phyloP scores from a whole-genome alignment of 2,113 vertebrate genomes.

The Oplegnathus fasciatus region DNA sequence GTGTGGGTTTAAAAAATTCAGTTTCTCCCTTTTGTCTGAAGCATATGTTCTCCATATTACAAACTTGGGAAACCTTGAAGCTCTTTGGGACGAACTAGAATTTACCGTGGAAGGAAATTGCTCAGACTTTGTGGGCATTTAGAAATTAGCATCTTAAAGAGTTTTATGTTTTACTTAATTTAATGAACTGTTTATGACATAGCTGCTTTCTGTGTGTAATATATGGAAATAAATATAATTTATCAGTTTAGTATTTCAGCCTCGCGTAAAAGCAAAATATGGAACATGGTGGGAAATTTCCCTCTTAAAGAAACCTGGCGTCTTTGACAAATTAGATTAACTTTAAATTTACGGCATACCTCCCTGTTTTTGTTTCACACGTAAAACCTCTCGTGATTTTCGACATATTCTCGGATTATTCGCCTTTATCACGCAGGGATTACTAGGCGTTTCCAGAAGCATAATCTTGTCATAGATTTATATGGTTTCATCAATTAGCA shows the following conservation, averaged over 20 bases:
- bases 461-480: slow-evolving; percentile 76
- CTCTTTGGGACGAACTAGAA: slow-evolving; percentile 47
- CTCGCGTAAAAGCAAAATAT: slow-evolving; percentile 30
- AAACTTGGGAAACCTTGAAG: slow-evolving; percentile 51
- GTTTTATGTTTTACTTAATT: slow-evolving; percentile 71
- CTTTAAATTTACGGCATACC: slow-evolving; percentile 18
- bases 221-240: slow-evolving; percentile 28
- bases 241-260: slow-evolving; percentile 15
- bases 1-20: slow-evolving; percentile 13
- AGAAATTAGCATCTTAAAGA: slow-evolving; percentile 60
- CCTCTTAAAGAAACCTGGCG: neutral
- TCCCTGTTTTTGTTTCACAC: slow-evolving; percentile 4
- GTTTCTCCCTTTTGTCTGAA: slow-evolving; percentile 42
- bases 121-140: slow-evolving; percentile 57
- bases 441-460: slow-evolving; percentile 54
- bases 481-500: slow-evolving; percentile 74
- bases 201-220: slow-evolving; percentile 37
- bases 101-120: slow-evolving; percentile 72
- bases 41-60: slow-evolving; percentile 58
- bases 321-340: slow-evolving; percentile 42
- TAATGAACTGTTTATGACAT: slow-evolving; percentile 69
- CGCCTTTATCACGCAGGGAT: slow-evolving; percentile 38
- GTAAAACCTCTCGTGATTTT: slow-evolving; percentile 21
- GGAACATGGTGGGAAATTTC: slow-evolving; percentile 3
- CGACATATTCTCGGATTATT: slow-evolving; percentile 52